Evolutionary conservation across 2,888 invertebrate genomes (phyloP).

Genomic region (Antheraea assamensis): DNA sequence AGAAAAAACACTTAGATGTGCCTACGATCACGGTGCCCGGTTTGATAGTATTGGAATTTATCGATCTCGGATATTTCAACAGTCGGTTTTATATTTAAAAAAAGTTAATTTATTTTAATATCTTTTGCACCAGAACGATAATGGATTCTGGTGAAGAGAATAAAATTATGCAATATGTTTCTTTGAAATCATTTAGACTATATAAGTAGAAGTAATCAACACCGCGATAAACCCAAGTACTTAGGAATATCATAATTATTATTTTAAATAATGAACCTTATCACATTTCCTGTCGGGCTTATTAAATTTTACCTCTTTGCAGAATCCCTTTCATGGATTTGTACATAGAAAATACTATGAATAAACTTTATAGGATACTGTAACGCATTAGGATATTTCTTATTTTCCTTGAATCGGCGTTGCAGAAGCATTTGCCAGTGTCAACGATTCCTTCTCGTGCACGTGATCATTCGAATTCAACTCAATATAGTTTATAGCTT

Average conservation of each 20-base stretch:
- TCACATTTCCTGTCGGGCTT: neutral
- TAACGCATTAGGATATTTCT: neutral
- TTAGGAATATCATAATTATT: neutral
- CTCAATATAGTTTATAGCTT: neutral
- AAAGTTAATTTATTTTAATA: neutral
- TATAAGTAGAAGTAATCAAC: neutral
- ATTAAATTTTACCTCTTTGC: neutral
- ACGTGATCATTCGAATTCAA: neutral
- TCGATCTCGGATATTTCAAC: too few species aligned
- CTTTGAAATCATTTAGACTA: neutral
- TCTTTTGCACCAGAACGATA: neutral
- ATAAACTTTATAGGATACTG: too few species aligned
- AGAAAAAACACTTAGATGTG: too few species aligned
- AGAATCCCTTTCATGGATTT: neutral
- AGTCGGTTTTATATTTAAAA: too few species aligned
- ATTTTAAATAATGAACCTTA: conserved; percentile 7
- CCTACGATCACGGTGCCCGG: too few species aligned
- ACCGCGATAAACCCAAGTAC: neutral
- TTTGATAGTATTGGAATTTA: too few species aligned
- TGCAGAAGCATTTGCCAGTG: neutral
- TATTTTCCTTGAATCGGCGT: neutral
- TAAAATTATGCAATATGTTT: neutral
- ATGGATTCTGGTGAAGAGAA: neutral
- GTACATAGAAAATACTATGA: neutral
- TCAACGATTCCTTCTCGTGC: neutral